These are phyloP conservation scores for Mormoops blainvillei DNA, from an alignment of 2,113 vertebrate species.

Conservation along the genomic window DNA sequence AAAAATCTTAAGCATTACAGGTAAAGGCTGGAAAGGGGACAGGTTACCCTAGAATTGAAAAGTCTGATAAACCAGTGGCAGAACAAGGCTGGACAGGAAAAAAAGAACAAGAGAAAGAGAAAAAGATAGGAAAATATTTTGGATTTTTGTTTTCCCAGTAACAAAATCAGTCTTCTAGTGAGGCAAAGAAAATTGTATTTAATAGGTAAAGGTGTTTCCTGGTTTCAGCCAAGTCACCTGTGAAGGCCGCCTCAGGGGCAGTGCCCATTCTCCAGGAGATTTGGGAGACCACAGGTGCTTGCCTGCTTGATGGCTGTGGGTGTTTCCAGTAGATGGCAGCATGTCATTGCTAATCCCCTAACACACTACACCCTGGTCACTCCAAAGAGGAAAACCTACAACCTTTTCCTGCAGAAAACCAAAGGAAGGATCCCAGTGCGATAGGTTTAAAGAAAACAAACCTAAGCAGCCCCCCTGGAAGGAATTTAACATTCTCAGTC, in stretches of 20 bases:
- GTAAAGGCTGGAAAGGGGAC: not conserved
- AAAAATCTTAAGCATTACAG: not conserved
- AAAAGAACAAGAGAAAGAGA: not conserved
- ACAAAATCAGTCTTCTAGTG: not conserved
- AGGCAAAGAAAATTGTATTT: not conserved
- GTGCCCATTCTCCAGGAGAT: not conserved
- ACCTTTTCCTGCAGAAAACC: conserved; percentile 13
- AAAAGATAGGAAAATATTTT: not conserved
- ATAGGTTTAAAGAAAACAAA: not conserved
- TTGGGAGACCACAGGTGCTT: not conserved
- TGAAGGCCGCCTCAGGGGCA: not conserved
- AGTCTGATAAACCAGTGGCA: not conserved
- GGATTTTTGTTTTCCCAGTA: not conserved
- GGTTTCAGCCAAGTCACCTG: not conserved
- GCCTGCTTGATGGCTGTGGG: not conserved
- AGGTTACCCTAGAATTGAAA: not conserved
- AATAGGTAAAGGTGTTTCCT: not conserved
- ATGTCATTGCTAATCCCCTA: conserved; percentile 61
- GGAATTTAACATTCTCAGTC: not conserved
- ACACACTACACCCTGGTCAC: not conserved
- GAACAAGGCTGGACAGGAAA: not conserved
- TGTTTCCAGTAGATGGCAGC: conserved; percentile 82
- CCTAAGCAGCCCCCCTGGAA: not conserved
- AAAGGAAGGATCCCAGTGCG: not conserved
- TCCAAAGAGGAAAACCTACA: conserved; percentile 3